phyloP scores from a whole-genome alignment of 1,140 invertebrate species.

The Zaprionus nigranus region DNA sequence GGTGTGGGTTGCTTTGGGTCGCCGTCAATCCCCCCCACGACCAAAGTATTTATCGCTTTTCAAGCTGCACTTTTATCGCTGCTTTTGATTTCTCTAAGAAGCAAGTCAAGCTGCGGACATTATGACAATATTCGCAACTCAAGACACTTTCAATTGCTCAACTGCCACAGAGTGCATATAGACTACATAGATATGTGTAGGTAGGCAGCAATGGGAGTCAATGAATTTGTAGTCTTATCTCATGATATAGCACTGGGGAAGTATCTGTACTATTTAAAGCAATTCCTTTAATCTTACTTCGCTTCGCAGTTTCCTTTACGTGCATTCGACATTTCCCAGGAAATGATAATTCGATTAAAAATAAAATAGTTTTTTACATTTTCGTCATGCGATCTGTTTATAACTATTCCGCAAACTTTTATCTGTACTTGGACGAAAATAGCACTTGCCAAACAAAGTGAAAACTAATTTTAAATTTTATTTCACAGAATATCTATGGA shows the following conservation, averaged over 20 bases:
- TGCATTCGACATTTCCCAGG: no score
- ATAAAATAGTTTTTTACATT: not conserved
- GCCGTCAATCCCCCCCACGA: not conserved
- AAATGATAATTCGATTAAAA: not conserved
- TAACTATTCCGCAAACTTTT: not conserved
- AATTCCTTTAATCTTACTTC: no score
- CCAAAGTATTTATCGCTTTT: slow-evolving; percentile 24
- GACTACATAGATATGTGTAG: no score
- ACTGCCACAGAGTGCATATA: not conserved
- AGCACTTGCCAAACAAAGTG: not conserved
- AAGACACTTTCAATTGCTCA: not conserved
- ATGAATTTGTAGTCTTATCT: not conserved
- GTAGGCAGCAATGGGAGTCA: no score
- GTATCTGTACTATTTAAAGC: no score
- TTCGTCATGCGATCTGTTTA: not conserved
- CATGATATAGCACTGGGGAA: not conserved
- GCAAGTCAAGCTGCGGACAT: not conserved
- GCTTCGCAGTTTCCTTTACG: no score
- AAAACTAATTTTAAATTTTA: not conserved
- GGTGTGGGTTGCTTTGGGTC: not conserved
- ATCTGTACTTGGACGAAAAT: not conserved
- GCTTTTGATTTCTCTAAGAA: slow-evolving; percentile 16
- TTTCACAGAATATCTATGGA: not conserved
- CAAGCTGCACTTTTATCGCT: slow-evolving; percentile 21
- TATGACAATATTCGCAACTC: not conserved